Conservation (phyloP, 2,113 vertebrate species). For the Tyrannus savana region DNA sequence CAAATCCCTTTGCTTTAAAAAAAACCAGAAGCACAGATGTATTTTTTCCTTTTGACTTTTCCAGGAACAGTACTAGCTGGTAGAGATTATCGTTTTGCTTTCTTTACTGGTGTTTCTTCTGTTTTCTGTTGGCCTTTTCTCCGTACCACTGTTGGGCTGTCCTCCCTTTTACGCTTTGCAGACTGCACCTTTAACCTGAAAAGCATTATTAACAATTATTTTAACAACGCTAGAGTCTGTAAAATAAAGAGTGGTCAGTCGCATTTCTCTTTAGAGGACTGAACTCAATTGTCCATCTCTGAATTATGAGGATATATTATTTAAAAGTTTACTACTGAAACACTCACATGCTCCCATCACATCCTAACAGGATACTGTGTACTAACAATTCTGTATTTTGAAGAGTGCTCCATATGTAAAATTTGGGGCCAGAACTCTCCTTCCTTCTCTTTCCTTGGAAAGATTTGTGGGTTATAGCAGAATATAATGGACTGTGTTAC, state of each 20-base stretch:
- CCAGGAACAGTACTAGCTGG: background rate
- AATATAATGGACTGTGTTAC: background rate
- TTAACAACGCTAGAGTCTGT: background rate
- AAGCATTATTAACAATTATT: background rate
- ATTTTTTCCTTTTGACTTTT: conserved; percentile 9
- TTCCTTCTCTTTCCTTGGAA: background rate
- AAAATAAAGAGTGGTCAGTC: background rate
- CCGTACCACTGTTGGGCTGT: conserved; percentile 81
- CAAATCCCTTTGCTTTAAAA: conserved; percentile 66
- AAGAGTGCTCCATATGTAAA: background rate
- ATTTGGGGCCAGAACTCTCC: background rate
- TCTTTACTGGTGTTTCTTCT: conserved; percentile 84
- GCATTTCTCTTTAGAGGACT: background rate
- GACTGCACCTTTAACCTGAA: conserved; percentile 80
- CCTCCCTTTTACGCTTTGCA: conserved; percentile 84
- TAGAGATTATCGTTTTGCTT: conserved; percentile 83
- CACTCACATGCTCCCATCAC: background rate
- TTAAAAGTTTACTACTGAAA: background rate
- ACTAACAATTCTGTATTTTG: background rate
- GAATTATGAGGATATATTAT: background rate
- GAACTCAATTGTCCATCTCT: background rate
- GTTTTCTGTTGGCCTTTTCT: conserved; percentile 84
- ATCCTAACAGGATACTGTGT: background rate
- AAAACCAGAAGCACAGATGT: conserved; percentile 52
- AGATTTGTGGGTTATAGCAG: background rate